phyloP scores from a whole-genome alignment of 2,113 vertebrate species.

The Amphilophus citrinellus region DNA sequence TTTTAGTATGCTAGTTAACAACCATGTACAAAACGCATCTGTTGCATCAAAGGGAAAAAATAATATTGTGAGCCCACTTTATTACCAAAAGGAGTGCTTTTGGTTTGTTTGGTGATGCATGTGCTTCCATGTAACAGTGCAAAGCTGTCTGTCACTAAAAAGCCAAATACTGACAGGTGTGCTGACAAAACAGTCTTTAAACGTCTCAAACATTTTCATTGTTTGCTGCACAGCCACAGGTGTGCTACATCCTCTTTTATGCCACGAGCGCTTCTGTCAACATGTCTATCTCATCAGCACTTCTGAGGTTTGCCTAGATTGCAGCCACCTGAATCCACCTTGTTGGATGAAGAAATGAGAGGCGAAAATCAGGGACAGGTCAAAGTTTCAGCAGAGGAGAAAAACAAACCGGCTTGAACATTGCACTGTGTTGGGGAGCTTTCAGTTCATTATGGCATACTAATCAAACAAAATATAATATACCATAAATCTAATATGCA shows the following conservation, averaged over 20 bases:
- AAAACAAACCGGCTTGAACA: not conserved
- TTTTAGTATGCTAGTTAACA: not conserved
- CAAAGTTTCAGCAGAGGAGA: conserved; percentile 27
- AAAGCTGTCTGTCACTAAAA: conserved; percentile 40
- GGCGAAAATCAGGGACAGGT: conserved; percentile 3
- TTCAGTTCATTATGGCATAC: conserved; percentile 25
- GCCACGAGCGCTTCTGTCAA: conserved; percentile 12
- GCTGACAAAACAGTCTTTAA: conserved; percentile 49
- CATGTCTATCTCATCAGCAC: conserved; percentile 36
- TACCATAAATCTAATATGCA: conserved; percentile 18
- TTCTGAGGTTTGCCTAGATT: not conserved
- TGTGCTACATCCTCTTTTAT: conserved; percentile 38
- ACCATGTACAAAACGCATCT: not conserved
- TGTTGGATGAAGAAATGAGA: not conserved
- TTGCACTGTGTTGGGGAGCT: conserved; percentile 6
- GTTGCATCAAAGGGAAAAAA: not conserved
- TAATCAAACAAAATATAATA: conserved; percentile 33
- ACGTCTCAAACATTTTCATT: conserved; percentile 37
- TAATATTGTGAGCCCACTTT: not conserved
- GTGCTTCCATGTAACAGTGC: conserved; percentile 8
- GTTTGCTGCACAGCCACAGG: conserved; percentile 51
- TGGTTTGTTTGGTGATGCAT: not conserved
- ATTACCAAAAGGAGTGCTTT: not conserved
- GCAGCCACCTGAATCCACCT: conserved; percentile 17
- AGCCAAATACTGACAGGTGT: conserved; percentile 27